Conservation (phyloP, 2,113 vertebrate species). For the Gymnogyps californianus region DNA sequence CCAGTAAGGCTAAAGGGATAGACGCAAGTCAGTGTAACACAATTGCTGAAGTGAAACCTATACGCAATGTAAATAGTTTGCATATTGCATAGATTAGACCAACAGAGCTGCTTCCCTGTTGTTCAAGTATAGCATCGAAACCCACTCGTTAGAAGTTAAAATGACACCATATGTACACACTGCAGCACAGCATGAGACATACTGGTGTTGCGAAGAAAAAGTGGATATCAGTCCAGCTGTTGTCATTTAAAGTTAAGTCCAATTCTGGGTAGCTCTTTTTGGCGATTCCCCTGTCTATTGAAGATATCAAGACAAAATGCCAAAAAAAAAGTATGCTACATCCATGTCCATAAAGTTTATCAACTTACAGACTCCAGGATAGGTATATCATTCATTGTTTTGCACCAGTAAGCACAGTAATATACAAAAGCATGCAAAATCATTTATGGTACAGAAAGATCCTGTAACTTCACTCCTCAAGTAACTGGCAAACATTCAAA, state of each 20-base stretch:
- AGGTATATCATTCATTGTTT: neutral
- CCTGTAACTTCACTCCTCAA: neutral
- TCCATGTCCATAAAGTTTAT: neutral
- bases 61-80: neutral
- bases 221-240: neutral
- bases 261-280: neutral
- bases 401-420: neutral
- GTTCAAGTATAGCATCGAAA: neutral
- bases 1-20: neutral
- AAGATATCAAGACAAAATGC: neutral
- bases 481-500: constrained; percentile 8
- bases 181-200: neutral
- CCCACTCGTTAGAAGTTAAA: neutral
- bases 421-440: constrained; percentile 15
- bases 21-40: neutral
- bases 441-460: neutral
- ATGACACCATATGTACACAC: neutral
- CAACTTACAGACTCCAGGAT: neutral
- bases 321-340: neutral
- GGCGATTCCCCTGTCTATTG: neutral
- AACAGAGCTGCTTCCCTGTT: neutral
- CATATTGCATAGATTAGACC: neutral
- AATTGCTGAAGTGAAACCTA: neutral
- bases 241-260: neutral
- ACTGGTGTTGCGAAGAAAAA: neutral